Evolutionary conservation across 2,113 vertebrate genomes (phyloP), one percentile per base, ranked within the genome.

Genomic region (Narcine bancroftii): DNA sequence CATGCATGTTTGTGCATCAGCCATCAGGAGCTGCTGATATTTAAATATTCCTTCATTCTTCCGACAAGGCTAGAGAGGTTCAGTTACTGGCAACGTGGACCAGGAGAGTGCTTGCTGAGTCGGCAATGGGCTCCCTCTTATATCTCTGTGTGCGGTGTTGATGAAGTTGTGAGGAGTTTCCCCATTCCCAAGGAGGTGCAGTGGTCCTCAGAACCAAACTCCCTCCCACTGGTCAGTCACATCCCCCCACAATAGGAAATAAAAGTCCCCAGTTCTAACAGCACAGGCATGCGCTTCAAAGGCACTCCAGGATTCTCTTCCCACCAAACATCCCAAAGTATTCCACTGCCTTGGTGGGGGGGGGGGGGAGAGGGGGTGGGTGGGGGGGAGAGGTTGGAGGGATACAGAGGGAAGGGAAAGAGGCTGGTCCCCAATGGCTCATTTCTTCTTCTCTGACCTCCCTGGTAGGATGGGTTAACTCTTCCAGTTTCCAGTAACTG

Each of bases 11-110:
- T 91, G 15, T 69, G 19, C 21, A 24, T 26, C 66, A 17, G 26
- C 26, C 66, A 26, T 69, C 26, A 3, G 24, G 26, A 71, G 39
- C 6, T 29, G 63, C 63, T 45, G 63, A 69, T 7, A 2, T 45
- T 60, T 69, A 91, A 66, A 69, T 91, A 69, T 45, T 29, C 26
- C 39, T 91, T 91, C 63, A 45, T 0, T 4, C 24, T 47, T 66
- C 39, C 45, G 63, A n/a, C 33, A 26, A 69, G 63, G 63, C 13
- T 69, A 71, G 89, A 65, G 39, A 21, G 36, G 42, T 89, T 65
- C 85, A 24, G 89, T 91, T 91, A 91, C 89, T 71, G 89, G 63
- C 9, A 47, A 91, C 45, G 36, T 47, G 39, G 33, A 45, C 21
- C 19, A 26, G 56, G 45, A 36, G 7, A 7, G n/a, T 29, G 19